A percentile compares a stretch with the other conserved stretches of the same genome.
Evolutionary conservation across 2,113 vertebrate species (phyloP).

Genomic region (rabbit (Oryctolagus cuniculus)): mOryCun1.1 NC_091440.1:18528501-18529000

Average conservation of each 20-base stretch:
- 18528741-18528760: constrained; percentile 30
- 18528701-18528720: neutral
- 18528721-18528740: neutral
- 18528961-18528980: constrained; percentile 77
- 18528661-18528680: neutral
- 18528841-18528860: constrained; percentile 52
- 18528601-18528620: constrained; percentile 53
- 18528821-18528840: constrained; percentile 61
- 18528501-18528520: constrained; percentile 57
- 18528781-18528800: constrained; percentile 67
- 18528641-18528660: constrained; percentile 39
- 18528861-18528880: constrained; percentile 67
- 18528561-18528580: constrained; percentile 59
- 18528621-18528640: constrained; percentile 56
- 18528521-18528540: constrained; percentile 64
- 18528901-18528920: constrained; percentile 69
- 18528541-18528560: constrained; percentile 62
- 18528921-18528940: constrained; percentile 35
- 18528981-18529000: constrained; percentile 70
- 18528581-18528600: constrained; percentile 53
- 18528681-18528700: neutral
- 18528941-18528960: constrained; percentile 72
- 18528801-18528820: constrained; percentile 68
- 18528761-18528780: constrained; percentile 60
- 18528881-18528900: constrained; percentile 64